A percentile compares a stretch with the other conserved stretches of the same genome.
These are phyloP conservation scores for Lordiphosa clarofinis DNA, from an alignment of 1,140 invertebrate species.

Conservation along the genomic window DNA sequence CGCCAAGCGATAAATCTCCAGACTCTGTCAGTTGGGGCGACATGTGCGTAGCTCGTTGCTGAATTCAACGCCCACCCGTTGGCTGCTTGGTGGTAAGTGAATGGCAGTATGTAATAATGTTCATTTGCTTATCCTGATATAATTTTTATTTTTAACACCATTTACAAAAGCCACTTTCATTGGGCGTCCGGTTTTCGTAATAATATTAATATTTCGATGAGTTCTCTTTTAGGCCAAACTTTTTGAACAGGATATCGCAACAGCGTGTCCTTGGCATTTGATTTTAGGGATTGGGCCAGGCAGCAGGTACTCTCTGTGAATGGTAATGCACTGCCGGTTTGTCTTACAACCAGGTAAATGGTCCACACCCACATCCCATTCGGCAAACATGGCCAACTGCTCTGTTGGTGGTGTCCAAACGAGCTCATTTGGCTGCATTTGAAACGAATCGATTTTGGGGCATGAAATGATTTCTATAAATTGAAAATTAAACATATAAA, in stretches of 20 bases:
- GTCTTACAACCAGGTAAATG: slow-evolving; percentile 19
- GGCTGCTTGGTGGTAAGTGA: slow-evolving; percentile 39
- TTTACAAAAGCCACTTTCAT: slow-evolving; percentile 21
- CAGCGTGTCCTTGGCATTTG: neutral
- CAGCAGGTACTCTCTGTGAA: too few relatives aligned
- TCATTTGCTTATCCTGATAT: slow-evolving; percentile 3
- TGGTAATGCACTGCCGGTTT: slow-evolving; percentile 13
- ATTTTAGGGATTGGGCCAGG: too few relatives aligned
- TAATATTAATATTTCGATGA: slow-evolving; percentile 1
- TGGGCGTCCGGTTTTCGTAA: slow-evolving; percentile 6
- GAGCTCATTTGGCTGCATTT: neutral
- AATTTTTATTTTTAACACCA: slow-evolving; percentile 6
- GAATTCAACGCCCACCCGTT: slow-evolving; percentile 45
- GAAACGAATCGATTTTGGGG: slow-evolving; percentile 42
- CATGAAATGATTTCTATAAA: slow-evolving; percentile 44
- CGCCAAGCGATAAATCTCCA: slow-evolving; percentile 39
- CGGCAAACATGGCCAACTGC: slow-evolving; percentile 33
- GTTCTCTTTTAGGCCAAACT: too few relatives aligned
- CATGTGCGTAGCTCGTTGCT: slow-evolving; percentile 27
- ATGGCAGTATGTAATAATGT: slow-evolving; percentile 16
- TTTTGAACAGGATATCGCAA: neutral
- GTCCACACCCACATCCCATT: slow-evolving; percentile 39
- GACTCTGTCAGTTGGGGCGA: slow-evolving; percentile 32
- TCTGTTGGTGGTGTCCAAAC: slow-evolving; percentile 15
- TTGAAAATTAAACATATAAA: slow-evolving; percentile 49